Percentiles rank a stretch among this genome's conserved stretches.
These are phyloP conservation scores for Oligia fasciuncula DNA, from an alignment of 2,888 invertebrate species.

Conservation along the genomic window DNA sequence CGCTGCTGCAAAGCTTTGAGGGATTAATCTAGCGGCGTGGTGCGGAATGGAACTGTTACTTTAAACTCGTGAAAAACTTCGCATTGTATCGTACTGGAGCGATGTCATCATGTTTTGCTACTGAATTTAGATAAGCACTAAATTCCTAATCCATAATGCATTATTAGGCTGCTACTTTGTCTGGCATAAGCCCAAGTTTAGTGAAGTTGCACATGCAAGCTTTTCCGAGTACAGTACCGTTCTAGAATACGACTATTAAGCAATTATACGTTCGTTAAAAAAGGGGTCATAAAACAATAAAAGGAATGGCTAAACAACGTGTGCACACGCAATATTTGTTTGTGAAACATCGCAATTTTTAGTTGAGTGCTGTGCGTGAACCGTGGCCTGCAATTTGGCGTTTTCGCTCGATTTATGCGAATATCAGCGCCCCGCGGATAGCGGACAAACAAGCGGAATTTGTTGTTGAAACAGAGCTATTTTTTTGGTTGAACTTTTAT, in stretches of 20 bases:
- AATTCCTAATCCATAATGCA: constrained; percentile 76
- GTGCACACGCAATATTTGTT: constrained; percentile 83
- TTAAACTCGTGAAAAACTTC: constrained; percentile 72
- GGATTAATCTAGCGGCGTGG: constrained; percentile 84
- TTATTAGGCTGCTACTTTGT: constrained; percentile 73
- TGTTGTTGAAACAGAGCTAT: constrained; percentile 82
- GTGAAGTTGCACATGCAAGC: constrained; percentile 68
- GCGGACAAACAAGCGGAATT: constrained; percentile 87
- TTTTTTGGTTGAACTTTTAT: constrained; percentile 82
- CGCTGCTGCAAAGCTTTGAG: constrained; percentile 87
- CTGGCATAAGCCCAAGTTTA: constrained; percentile 74
- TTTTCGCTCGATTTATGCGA: constrained; percentile 88
- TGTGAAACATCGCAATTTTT: constrained; percentile 86
- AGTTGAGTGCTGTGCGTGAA: constrained; percentile 84
- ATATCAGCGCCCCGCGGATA: constrained; percentile 85
- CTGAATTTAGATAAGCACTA: constrained; percentile 73
- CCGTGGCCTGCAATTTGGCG: constrained; percentile 87
- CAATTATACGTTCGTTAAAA: constrained; percentile 70
- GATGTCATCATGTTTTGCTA: constrained; percentile 70
- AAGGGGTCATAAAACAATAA: constrained; percentile 77
- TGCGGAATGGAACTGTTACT: constrained; percentile 80
- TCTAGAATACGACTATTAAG: constrained; percentile 67
- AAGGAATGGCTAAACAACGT: constrained; percentile 76
- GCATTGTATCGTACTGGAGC: constrained; percentile 67
- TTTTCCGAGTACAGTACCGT: constrained; percentile 66